Base-by-base conservation (phyloP, 2,113 vertebrate species). In the Phylloscopus whistleri region DNA sequence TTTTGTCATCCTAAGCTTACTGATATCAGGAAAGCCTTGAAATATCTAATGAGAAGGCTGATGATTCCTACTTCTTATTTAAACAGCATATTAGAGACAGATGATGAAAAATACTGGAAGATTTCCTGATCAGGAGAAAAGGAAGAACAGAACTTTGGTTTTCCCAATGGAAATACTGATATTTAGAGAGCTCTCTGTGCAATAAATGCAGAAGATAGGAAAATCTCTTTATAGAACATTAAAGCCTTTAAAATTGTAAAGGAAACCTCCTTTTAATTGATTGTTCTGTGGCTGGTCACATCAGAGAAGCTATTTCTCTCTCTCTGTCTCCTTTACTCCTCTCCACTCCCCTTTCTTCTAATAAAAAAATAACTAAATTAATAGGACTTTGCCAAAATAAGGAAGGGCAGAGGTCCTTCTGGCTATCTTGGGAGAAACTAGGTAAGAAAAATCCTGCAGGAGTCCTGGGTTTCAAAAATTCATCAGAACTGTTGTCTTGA, bases 161-260 rank as follows among this genome's bases (percentile, higher is more conserved):
- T 93, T 95, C 96, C 91, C 91, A 39, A 48, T 53, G 81, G 90
- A 97, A 96, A 94, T 91, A 60, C 43, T 96, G 93, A 86, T 96
- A 96, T 96, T 97, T 97, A 95, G 89, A 96, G 37, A 95, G 46
- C 35, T 96, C 86, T 96, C 58, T 80, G 12, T 89, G 77, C 80
- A 96, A 96, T 94, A 96, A 94, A 85, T 58, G 24, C 66, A 74
- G n/a, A 63, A 84, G 68, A 79, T 39, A 76, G n/a, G 51, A 87
- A 96, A 93, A 95, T 92, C 90, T 60, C 66, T 82, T 73, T 81
- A 77, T 56, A 87, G 86, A 94, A 85, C 37, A 93, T 59, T 20
- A 91, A 95, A 96, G 37, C 80, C 90, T 87, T 84, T 84, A 93
- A 92, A 96, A 94, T 84, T 94, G 48, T 63, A 89, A 94, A 92